Conservation (phyloP, 2,797 vertebrate species). For the Falco rusticolus region DNA sequence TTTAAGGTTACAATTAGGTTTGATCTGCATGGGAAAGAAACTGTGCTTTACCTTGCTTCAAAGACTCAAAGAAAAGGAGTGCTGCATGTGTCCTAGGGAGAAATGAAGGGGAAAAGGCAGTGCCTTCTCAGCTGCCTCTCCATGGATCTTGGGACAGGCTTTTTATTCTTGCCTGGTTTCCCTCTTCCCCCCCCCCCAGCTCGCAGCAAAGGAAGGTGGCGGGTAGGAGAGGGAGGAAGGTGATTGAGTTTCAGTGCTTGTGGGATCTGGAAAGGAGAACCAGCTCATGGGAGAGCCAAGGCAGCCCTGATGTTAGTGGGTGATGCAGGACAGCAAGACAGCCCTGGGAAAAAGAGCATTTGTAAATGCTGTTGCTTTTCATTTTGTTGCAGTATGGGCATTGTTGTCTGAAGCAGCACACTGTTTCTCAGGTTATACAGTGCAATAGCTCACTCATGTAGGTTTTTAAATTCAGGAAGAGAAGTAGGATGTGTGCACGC, state of each 20-base stretch:
- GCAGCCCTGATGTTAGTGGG: neutral
- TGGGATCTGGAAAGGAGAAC: neutral
- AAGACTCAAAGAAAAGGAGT: neutral
- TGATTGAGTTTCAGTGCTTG: neutral
- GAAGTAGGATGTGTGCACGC: fast-evolving
- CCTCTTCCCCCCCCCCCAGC: no score
- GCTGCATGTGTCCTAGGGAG: neutral
- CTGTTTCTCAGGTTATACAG: neutral
- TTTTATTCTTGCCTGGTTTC: neutral
- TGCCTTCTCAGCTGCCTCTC: neutral
- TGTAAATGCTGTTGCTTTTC: neutral
- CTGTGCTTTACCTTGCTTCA: neutral
- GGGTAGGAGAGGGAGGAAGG: neutral
- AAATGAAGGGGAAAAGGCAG: neutral
- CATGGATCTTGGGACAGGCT: neutral
- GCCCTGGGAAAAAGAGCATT: neutral
- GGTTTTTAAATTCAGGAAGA: neutral
- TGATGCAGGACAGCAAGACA: neutral
- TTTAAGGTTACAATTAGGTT: neutral
- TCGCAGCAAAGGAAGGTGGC: neutral
- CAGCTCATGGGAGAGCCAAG: neutral
- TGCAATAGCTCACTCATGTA: fast-evolving
- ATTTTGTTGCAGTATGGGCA: neutral
- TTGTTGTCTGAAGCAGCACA: neutral
- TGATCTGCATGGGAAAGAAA: neutral